Evolutionary conservation across 2,888 invertebrate genomes (phyloP), one percentile per base, ranked within the genome.

Genomic region (Sesia apiformis): DNA sequence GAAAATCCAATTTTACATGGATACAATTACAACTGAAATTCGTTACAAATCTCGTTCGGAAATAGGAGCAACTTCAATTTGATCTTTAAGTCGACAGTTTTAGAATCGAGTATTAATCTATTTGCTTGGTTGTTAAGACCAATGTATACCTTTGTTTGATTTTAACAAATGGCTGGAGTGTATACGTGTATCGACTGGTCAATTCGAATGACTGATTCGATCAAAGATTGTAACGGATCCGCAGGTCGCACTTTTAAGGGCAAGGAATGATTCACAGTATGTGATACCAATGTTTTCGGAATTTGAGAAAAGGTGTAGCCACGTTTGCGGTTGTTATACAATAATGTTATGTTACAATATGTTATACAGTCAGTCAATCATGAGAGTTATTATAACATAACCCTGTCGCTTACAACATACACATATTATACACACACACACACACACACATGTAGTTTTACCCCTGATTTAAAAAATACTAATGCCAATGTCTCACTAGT

Each of bases 221-320:
- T 81, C 70, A 58, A 53, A 64, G 74, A 83, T 81, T 69, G 66
- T 81, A 81, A 83, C 82, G 81, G 82, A 65, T 69, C 62, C 70
- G 69, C 72, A 71, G 73, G 77, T 71, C 61, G 63, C 43, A 5
- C 39, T 53, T 42, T 46, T 46, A 46, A 46, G 46, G 8, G 8
- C 8, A 23, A 1, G 23, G 23, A 23, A 23, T 23, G 23, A 23
- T 23, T 23, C 23, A 23, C 23, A 23, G 23, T 23, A 23, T 23
- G 23, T 23, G 23, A 23, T 23, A 23, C 23, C 23, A 23, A 23
- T 23, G 23, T 23, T 23, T 23, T 23, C 23, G 23, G 23, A 23
- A 23, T 23, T 23, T 23, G 23, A 23, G 23, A 23, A 23, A 1
- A 23, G 23, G 23, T 23, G 23, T 23, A 23, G 23, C 2, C 23